A percentile compares a stretch with the other conserved stretches of the same genome.
Evolutionary conservation across 2,113 vertebrate species (phyloP).

Genomic region (Cynopterus brachyotis): DNA sequence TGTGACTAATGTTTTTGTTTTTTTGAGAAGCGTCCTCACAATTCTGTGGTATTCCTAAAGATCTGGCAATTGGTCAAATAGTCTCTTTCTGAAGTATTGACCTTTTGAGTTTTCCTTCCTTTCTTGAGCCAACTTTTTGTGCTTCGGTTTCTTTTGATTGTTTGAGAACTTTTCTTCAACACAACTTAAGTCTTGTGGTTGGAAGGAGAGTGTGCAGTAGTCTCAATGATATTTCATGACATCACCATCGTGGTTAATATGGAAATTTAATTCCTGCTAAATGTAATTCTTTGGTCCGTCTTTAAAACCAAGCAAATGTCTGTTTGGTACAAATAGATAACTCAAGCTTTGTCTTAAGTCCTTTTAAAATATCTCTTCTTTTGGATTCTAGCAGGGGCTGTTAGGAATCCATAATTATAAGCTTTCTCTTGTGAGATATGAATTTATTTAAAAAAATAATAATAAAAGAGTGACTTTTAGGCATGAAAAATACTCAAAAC

Average conservation of each 20-base stretch:
- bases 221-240: not conserved
- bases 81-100: not conserved
- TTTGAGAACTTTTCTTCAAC: not conserved
- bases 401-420: not conserved
- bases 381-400: not conserved
- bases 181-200: not conserved
- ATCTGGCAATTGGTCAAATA: not conserved
- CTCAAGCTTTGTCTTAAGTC: not conserved
- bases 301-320: conserved; percentile 22
- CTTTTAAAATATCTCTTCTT: conserved; percentile 31
- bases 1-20: not conserved
- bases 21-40: not conserved
- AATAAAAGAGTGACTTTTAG: not conserved
- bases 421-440: conserved; percentile 19
- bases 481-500: not conserved
- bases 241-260: not conserved
- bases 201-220: not conserved
- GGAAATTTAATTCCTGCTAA: not conserved
- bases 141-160: not conserved
- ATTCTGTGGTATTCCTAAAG: not conserved
- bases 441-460: not conserved
- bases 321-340: not conserved
- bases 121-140: not conserved
- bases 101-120: not conserved
- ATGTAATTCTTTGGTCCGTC: not conserved